Evolutionary conservation across 2,797 vertebrate genomes (phyloP), one percentile per base, ranked within the genome.

Genomic region (Gallinago solitaria): DNA sequence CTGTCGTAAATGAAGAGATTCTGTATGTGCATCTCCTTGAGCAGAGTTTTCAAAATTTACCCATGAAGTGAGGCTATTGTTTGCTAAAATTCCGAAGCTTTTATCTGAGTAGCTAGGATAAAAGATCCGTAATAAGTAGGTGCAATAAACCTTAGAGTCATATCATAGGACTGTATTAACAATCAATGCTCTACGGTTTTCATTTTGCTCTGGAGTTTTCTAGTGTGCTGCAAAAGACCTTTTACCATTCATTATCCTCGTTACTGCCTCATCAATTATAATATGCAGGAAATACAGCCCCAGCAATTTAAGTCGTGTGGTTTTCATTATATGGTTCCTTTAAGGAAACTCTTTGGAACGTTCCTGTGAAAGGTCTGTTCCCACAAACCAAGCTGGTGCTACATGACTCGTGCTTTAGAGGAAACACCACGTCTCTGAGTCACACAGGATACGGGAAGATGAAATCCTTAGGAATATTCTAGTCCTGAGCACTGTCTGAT

Each of bases 21-120:
- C 33, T 57, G 41, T 63, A 68, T 9, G 32, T 90, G 75, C 35
- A 63, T 88, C 65, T 74, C 90, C 91, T 65, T 28, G 91, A 92
- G 84, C 78, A 94, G n/a, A 48, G 84, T 53, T 45, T 73, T 93
- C 79, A 61, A 41, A 93, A 95, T 83, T 87, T 83, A 86, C 90
- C 94, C 95, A 15, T 20, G 89, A 94, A 96, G 25, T 67, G 53
- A 64, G 17, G 94, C 90, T 83, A 82, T 67, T 95, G 74, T 84
- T 88, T 88, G 74, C 87, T 89, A 86, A 74, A 95, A 94, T 76
- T 80, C 94, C 64, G 0, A 2, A 89, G 95, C 87, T 97, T 95
- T 96, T 50, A 69, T 86, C 39, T 33, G 56, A 89, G 86, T 13
- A 94, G 88, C 89, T 90, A 59, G 83, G 82, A 87, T 90, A 76